phyloP scores from a whole-genome alignment of 37 sponge, comb jelly and placozoan species.

The Dysidea cf. avara region DNA sequence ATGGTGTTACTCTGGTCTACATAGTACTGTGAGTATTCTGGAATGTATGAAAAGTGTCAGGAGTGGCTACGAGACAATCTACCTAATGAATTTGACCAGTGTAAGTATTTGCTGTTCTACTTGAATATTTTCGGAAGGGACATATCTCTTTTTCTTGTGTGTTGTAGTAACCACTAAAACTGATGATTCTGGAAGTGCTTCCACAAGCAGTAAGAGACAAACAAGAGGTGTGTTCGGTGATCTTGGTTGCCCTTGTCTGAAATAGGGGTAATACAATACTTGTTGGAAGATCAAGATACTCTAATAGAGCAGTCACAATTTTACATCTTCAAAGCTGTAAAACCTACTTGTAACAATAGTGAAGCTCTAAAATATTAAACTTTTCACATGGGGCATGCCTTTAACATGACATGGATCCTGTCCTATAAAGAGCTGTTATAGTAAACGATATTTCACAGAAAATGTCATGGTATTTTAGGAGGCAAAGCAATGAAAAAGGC shows the following conservation, averaged over 20 bases:
- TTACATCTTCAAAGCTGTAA: too few relatives aligned
- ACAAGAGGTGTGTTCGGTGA: conserved; percentile 67
- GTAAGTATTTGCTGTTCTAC: background rate
- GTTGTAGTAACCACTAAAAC: background rate
- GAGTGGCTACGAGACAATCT: conserved; percentile 88
- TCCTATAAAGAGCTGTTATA: too few relatives aligned
- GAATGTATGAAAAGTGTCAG: conserved; percentile 76
- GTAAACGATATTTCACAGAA: background rate
- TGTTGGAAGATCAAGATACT: too few relatives aligned
- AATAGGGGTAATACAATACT: too few relatives aligned
- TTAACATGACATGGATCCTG: too few relatives aligned
- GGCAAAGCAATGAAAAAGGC: conserved; percentile 83
- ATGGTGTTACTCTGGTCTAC: background rate
- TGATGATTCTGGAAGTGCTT: background rate
- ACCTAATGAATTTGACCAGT: conserved; percentile 49
- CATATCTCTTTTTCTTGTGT: background rate
- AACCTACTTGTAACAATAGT: too few relatives aligned
- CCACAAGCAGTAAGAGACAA: conserved; percentile 55
- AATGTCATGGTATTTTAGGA: conserved; percentile 20
- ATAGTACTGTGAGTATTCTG: conserved; percentile 95
- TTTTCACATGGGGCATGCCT: too few relatives aligned
- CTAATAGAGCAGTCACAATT: too few relatives aligned
- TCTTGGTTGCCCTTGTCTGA: too few relatives aligned
- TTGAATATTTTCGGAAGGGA: background rate
- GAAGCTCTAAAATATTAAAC: too few relatives aligned